Conservation (phyloP, 53 echinoderm and acorn worm genomes). For the Holothuria scabra region DNA sequence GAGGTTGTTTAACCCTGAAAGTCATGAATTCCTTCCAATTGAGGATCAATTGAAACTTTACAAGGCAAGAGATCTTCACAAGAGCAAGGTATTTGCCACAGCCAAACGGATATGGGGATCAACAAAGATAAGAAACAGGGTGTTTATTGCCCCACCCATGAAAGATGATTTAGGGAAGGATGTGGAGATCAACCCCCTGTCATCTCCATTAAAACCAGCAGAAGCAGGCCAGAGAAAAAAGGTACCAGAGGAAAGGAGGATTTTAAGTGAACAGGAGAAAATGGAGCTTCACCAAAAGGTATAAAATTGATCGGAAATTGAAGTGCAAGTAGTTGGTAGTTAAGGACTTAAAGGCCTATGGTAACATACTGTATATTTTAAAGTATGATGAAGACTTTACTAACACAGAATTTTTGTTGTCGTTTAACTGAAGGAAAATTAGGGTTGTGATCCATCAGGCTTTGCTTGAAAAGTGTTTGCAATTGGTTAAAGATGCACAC, state of each 20-base stretch:
- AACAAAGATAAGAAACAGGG: conserved; percentile 60
- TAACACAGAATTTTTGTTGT: no score
- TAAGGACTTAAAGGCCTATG: no score
- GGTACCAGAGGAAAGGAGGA: conserved; percentile 32
- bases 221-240: neutral
- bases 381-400: no score
- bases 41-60: conserved; percentile 89
- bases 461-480: no score
- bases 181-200: conserved; percentile 44
- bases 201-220: conserved; percentile 51
- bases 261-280: conserved; percentile 77
- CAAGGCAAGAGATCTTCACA: conserved; percentile 76
- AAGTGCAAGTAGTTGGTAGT: no score
- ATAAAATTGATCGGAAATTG: neutral
- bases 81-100: conserved; percentile 72
- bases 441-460: no score
- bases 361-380: no score
- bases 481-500: no score
- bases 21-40: conserved; percentile 81
- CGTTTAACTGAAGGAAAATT: no score
- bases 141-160: conserved; percentile 82
- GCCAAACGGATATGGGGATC: conserved; percentile 80
- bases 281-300: conserved; percentile 63
- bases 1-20: conserved; percentile 84
- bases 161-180: conserved; percentile 59